These are phyloP conservation scores for Diabrotica balteata DNA, from an alignment of 2,888 invertebrate species.

Conservation along the genomic window DNA sequence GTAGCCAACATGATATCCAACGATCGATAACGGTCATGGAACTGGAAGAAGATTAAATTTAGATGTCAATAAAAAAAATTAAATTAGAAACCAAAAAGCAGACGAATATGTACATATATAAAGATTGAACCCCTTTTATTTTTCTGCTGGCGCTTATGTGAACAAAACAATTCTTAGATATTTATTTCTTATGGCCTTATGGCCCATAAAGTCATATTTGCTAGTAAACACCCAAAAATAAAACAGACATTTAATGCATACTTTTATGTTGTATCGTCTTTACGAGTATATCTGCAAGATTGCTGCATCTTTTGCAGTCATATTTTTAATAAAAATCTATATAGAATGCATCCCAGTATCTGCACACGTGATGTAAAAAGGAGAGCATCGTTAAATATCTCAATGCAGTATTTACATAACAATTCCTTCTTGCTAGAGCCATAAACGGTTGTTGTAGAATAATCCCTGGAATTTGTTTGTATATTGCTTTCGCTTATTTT, in stretches of 20 bases:
- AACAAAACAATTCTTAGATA: too few relatives aligned
- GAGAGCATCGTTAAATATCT: conserved; percentile 2
- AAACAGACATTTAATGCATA: conserved; percentile 15
- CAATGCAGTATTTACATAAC: conserved; percentile 16
- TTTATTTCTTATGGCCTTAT: too few relatives aligned
- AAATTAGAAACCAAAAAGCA: too few relatives aligned
- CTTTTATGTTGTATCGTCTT: neutral
- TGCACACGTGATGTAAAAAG: conserved; percentile 1
- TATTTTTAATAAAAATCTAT: conserved; percentile 11
- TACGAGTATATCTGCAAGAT: neutral
- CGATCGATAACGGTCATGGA: too few relatives aligned
- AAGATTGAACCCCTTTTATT: too few relatives aligned
- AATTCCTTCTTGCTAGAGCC: conserved; percentile 9
- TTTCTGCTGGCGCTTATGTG: neutral
- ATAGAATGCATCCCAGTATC: conserved; percentile 1
- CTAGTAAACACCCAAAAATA: conserved; percentile 10
- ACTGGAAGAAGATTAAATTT: too few relatives aligned
- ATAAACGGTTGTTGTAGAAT: conserved; percentile 15
- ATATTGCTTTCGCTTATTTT: conserved; percentile 14
- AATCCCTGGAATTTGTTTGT: conserved; percentile 16
- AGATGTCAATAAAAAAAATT: too few relatives aligned
- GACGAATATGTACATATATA: too few relatives aligned
- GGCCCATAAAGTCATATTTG: neutral
- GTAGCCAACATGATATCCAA: too few relatives aligned
- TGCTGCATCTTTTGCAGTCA: neutral